Base-by-base conservation (phyloP, 2,113 vertebrate species). In the Callionymus lyra region DNA sequence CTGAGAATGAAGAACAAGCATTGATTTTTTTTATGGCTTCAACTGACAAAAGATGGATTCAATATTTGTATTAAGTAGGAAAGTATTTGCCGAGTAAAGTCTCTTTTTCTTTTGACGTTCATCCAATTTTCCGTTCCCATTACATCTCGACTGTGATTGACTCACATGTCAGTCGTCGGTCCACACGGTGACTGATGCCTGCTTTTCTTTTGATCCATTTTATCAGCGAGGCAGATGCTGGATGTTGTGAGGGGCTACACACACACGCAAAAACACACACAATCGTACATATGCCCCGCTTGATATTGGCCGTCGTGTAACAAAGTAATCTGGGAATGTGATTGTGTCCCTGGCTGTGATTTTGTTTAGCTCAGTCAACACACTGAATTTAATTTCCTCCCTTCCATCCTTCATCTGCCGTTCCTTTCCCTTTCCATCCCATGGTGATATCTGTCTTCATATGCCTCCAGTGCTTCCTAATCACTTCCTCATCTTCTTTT, bases 381-480 rank as follows among this genome's bases (percentile, higher is more conserved):
- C 10, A 17, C 55, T 53, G 44, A 57, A 66, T 73, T 67, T 59
- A 52, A 77, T 80, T 76, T 63, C 68, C 58, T 71, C 35, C 63
- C 36, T 34, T 11, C 43, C 34, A 55, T 63, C 59, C 50, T 61
- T 63, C 65, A 60, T 42, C 47, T 16, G 9, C 12, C 39, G 16
- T 27, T 27, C 8, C 32, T 43, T 42, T 47, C 17, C 45, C 18
- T 9, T 53, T 43, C 39, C 19, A 40, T 50, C 47, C 38, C 35
- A 33, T 32, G 49, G 47, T 47, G 59, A 50, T 59, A 42, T 68
- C 8, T 72, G 72, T 39, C 43, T 44, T 19, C 12, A 14, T 49
- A 27, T 58, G 33, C 59, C 19, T 41, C 27, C 1, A 1, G 50
- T 55, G 15, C 15, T 17, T 12, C 2, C 31, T 12, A 34, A 6